A percentile compares a stretch with the other conserved stretches of the same genome.
Evolutionary conservation across 2,888 invertebrate species (phyloP).

Genomic region (Nymphalis urticae): DNA sequence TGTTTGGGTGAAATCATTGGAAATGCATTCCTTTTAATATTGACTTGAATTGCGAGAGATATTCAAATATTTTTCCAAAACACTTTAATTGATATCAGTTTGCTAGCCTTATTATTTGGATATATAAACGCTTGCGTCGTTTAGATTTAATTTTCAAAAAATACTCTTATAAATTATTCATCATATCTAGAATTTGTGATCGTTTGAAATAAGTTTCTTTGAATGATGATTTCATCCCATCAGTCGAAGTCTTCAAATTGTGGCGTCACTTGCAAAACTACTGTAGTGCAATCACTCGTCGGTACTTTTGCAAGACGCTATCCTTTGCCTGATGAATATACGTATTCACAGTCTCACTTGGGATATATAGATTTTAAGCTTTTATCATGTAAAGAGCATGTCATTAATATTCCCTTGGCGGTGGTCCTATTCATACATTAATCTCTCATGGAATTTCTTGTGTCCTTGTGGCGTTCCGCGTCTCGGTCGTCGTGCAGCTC

Average conservation of each 20-base stretch:
- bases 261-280: slow-evolving; percentile 73
- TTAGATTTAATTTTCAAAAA: too few species aligned
- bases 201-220: slow-evolving; percentile 15
- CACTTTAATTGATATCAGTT: too few species aligned
- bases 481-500: neutral
- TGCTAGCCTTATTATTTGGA: too few species aligned
- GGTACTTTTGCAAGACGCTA: slow-evolving; percentile 76
- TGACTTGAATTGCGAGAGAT: neutral
- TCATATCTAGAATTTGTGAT: too few species aligned
- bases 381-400: slow-evolving; percentile 76
- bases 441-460: neutral
- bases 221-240: slow-evolving; percentile 49
- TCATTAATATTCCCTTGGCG: slow-evolving; percentile 70
- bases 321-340: slow-evolving; percentile 72
- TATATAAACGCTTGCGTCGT: too few species aligned
- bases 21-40: neutral
- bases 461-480: neutral
- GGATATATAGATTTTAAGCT: slow-evolving; percentile 77
- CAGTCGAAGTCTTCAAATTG: slow-evolving; percentile 61
- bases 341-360: slow-evolving; percentile 72
- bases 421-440: slow-evolving; percentile 31
- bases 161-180: too few species aligned
- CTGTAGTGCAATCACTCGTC: slow-evolving; percentile 53
- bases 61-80: neutral
- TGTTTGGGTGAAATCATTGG: slow-evolving; percentile 50